Evolutionary conservation across 2,113 vertebrate species (phyloP).

Genomic region (Azemiops feae): DNA sequence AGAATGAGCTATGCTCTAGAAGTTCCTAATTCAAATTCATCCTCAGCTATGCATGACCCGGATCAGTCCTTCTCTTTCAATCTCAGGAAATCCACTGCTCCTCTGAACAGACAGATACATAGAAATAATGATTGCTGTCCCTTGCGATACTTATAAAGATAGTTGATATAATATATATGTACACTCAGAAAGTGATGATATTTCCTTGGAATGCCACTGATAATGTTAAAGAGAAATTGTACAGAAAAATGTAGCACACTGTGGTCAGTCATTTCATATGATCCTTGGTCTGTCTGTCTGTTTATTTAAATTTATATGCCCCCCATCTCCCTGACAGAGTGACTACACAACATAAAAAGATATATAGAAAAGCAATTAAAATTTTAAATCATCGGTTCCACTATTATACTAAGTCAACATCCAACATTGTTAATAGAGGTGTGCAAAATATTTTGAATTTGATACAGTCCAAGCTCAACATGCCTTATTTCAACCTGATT

Average conservation of each 20-base stretch:
- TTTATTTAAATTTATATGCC: not conserved
- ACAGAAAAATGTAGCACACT: not conserved
- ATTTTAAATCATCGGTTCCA: not conserved
- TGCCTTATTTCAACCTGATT: not conserved
- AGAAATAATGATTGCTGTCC: not conserved
- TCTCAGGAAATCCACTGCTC: not conserved
- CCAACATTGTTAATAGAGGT: not conserved
- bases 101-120: not conserved
- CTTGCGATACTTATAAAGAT: not conserved
- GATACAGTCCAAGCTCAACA: not conserved
- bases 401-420: not conserved
- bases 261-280: not conserved
- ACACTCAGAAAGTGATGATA: no score
- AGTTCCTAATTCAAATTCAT: not conserved
- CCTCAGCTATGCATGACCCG: not conserved
- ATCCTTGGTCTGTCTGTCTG: not conserved
- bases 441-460: not conserved
- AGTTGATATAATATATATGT: not conserved
- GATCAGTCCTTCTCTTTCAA: not conserved
- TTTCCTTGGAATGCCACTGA: not conserved
- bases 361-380: not conserved
- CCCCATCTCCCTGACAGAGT: not conserved
- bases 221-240: not conserved
- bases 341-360: not conserved
- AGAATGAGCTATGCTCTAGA: not conserved